Conservation (phyloP, 92 coral and sea anemone species). For the Chrysogorgia sp. region DNA sequence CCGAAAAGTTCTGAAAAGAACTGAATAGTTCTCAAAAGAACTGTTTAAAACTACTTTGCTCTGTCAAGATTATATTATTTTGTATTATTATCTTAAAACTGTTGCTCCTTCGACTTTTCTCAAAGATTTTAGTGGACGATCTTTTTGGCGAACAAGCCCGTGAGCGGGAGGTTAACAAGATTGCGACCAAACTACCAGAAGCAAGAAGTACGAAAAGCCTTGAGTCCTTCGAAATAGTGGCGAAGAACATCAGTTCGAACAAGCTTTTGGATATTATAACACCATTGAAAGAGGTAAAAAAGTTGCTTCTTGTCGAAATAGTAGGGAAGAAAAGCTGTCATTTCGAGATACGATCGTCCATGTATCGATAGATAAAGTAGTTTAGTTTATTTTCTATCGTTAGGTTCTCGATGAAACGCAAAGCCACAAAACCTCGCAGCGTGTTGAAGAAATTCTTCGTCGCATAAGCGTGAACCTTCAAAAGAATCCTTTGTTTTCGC, state of each 20-base stretch:
- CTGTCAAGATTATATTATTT: too few species aligned
- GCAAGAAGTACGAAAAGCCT: constrained; percentile 85
- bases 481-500: constrained; percentile 68
- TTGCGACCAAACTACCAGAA: constrained; percentile 90
- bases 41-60: too few species aligned
- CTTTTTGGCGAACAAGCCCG: constrained; percentile 88
- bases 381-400: not conserved
- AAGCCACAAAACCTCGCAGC: constrained; percentile 86
- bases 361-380: not conserved
- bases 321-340: not conserved
- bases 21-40: too few species aligned
- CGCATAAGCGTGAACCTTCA: constrained; percentile 83
- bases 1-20: too few species aligned
- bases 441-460: constrained; percentile 82
- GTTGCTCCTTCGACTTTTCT: not conserved
- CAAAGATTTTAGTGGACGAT: constrained; percentile 84
- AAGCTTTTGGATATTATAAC: constrained; percentile 70
- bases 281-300: constrained; percentile 81
- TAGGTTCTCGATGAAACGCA: constrained; percentile 88
- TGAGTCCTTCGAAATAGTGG: constrained; percentile 85
- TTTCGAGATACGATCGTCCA: not conserved
- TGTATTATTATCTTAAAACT: not conserved
- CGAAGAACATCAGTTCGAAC: constrained; percentile 67
- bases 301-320: not conserved
- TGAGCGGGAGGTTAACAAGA: constrained; percentile 94